Evolutionary conservation across 2,888 invertebrate species (phyloP).

Genomic region (Parnassius smintheus): DNA sequence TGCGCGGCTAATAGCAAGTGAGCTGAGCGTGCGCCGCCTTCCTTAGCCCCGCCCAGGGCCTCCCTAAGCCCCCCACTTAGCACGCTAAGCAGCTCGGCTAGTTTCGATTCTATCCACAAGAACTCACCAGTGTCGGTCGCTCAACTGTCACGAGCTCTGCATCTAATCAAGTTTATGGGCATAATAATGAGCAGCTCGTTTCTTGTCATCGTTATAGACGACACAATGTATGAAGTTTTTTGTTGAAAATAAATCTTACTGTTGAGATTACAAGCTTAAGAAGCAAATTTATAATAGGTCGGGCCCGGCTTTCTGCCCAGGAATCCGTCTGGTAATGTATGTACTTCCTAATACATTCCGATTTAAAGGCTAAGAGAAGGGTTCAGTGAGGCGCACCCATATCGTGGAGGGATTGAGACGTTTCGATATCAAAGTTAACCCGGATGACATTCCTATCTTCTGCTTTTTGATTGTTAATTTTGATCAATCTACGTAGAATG

Average conservation of each 20-base stretch:
- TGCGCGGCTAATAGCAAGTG: conserved; percentile 37
- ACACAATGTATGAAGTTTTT: neutral
- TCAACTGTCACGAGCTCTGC: conserved; percentile 9
- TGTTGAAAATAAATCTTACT: neutral
- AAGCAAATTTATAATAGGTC: neutral
- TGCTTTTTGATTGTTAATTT: too few species aligned
- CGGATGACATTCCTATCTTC: too few species aligned
- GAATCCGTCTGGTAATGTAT: too few species aligned
- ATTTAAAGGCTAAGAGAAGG: too few species aligned
- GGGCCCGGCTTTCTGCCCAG: too few species aligned
- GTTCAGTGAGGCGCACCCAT: too few species aligned
- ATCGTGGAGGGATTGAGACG: too few species aligned
- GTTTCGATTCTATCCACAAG: conserved; percentile 29
- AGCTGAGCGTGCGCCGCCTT: conserved; percentile 52
- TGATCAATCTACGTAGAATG: too few species aligned
- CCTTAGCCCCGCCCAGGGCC: conserved; percentile 36
- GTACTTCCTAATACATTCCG: too few species aligned
- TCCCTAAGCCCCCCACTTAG: conserved; percentile 30
- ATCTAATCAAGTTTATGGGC: conserved; percentile 18
- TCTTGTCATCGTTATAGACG: neutral
- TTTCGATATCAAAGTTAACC: too few species aligned
- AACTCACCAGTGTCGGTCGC: conserved; percentile 27
- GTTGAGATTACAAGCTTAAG: neutral
- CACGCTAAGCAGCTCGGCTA: conserved; percentile 23
- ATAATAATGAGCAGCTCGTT: conserved; percentile 5